Evolutionary conservation across 2,888 invertebrate species (phyloP).

Genomic region (Mactromeris polynyma): DNA sequence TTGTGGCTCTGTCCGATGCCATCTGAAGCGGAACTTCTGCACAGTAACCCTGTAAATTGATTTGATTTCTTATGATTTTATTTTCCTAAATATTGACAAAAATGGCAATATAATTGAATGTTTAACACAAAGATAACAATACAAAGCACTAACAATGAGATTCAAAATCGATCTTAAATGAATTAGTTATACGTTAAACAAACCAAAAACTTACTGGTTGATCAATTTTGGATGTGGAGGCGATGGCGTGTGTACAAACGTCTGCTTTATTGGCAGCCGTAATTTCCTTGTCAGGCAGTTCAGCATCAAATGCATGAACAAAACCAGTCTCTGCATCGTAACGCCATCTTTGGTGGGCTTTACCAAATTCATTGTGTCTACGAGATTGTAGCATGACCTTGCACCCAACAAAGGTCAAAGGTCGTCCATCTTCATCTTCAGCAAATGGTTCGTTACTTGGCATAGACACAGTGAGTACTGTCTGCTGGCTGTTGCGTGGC

Average conservation of each 20-base stretch:
- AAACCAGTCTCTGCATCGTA: conserved; percentile 85
- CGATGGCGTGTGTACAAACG: conserved; percentile 86
- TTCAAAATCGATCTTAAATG: no score
- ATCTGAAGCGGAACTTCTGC: conserved; percentile 75
- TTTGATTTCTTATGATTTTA: background rate
- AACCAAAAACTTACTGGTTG: conserved; percentile 83
- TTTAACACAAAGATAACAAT: no score
- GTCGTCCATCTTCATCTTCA: conserved; percentile 75
- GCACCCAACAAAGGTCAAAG: conserved; percentile 82
- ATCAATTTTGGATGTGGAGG: conserved; percentile 83
- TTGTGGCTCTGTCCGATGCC: conserved; percentile 48
- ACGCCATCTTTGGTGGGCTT: conserved; percentile 86
- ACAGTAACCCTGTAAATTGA: conserved; percentile 77
- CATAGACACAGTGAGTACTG: conserved; percentile 85
- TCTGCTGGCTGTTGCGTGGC: conserved; percentile 81
- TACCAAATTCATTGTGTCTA: conserved; percentile 83
- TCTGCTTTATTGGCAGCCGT: conserved; percentile 86
- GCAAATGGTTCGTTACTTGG: conserved; percentile 76
- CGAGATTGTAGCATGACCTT: conserved; percentile 83
- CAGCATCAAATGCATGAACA: conserved; percentile 84
- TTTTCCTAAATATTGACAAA: background rate
- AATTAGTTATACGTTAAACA: no score
- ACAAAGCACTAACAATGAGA: no score
- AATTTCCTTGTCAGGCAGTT: conserved; percentile 86
- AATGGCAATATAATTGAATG: no score